Evolutionary conservation across 2,888 invertebrate species (phyloP).

Genomic region (Hyposoter dolosus): DNA sequence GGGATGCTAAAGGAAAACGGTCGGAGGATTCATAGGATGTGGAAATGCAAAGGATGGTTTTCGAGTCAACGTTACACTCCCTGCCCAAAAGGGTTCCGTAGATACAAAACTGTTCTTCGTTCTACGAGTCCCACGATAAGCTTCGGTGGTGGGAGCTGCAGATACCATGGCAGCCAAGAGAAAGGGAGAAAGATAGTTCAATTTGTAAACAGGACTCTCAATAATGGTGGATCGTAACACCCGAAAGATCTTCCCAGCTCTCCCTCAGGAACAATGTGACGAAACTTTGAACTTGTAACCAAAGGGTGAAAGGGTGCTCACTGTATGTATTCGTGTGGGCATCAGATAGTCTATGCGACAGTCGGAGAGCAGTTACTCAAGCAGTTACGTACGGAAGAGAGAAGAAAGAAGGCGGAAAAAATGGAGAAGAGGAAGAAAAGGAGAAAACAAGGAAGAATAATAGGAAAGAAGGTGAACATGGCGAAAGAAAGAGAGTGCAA

Average conservation of each 20-base stretch:
- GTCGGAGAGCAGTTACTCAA: constrained; percentile 51
- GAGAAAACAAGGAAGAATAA: neutral
- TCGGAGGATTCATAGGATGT: constrained; percentile 31
- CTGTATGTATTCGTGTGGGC: neutral
- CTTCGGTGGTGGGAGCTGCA: constrained; percentile 57
- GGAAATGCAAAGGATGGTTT: constrained; percentile 27
- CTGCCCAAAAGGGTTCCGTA: constrained; percentile 1
- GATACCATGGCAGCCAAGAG: constrained; percentile 17
- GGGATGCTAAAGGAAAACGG: constrained; percentile 52
- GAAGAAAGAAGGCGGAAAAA: constrained; percentile 20
- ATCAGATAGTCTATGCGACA: constrained; percentile 16
- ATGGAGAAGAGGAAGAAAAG: constrained; percentile 30
- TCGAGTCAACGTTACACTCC: constrained; percentile 65
- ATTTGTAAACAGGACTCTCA: constrained; percentile 83
- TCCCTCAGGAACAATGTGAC: constrained; percentile 67
- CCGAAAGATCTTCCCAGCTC: constrained; percentile 69
- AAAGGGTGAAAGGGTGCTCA: neutral
- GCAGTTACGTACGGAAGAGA: constrained; percentile 64
- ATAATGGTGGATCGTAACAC: constrained; percentile 81
- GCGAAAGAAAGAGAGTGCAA: constrained; percentile 22
- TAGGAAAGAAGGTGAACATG: constrained; percentile 40
- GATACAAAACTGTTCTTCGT: constrained; percentile 28
- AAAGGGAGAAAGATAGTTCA: constrained; percentile 72
- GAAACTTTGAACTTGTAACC: constrained; percentile 66
- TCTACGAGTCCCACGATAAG: constrained; percentile 69